These are phyloP conservation scores for Dicrurus megarhynchus DNA, from an alignment of 2,113 vertebrate species.

Conservation along the genomic window DNA sequence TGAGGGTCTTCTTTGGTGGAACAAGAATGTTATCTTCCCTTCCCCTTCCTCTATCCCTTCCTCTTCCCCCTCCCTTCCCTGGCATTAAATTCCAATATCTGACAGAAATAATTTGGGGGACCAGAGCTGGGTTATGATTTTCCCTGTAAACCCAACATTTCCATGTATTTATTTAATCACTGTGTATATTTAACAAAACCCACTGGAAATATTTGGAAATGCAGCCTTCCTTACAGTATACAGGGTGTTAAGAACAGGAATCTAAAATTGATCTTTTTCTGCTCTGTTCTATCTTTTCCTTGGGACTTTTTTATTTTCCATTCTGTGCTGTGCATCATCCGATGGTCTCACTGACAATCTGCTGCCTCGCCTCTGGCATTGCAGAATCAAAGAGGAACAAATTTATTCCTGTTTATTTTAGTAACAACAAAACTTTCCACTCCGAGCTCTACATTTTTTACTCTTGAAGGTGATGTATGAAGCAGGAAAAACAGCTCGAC, in stretches of 20 bases:
- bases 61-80: not conserved
- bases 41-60: not conserved
- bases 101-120: not conserved
- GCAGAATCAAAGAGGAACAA: not conserved
- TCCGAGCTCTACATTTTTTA: not conserved
- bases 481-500: not conserved
- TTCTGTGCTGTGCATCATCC: not conserved
- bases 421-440: not conserved
- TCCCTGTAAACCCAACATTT: not conserved
- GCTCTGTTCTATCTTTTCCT: not conserved
- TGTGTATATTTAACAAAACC: fast-evolving
- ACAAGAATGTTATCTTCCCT: not conserved
- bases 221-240: not conserved
- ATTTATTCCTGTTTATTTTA: conserved; percentile 32
- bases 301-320: not conserved
- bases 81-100: not conserved
- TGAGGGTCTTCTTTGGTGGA: not conserved
- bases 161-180: not conserved
- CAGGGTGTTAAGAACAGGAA: not conserved
- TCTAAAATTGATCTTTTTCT: not conserved
- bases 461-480: conserved; percentile 14
- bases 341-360: not conserved
- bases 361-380: not conserved
- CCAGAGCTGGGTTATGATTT: not conserved
- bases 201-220: not conserved